phyloP scores from a whole-genome alignment of 64 coral and sea anemone genomes.

The Dendrophyllia cribrosa region DNA sequence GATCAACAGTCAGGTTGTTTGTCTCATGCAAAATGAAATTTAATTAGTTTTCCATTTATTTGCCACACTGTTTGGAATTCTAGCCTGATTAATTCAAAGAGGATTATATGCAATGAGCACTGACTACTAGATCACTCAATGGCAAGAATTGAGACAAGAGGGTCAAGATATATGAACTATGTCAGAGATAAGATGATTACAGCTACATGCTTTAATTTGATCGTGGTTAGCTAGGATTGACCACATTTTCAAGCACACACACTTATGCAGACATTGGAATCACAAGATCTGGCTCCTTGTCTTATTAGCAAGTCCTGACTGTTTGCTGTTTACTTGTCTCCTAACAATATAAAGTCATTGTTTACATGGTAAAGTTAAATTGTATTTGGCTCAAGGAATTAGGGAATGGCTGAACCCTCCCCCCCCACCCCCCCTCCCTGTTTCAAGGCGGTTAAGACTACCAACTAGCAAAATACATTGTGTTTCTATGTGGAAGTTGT shows the following conservation, averaged over 20 bases:
- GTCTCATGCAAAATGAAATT: background rate
- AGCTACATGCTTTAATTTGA: background rate
- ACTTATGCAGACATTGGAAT: background rate
- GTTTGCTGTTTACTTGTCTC: background rate
- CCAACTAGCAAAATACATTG: background rate
- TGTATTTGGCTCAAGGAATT: background rate
- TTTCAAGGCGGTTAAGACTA: background rate
- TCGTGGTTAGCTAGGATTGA: background rate
- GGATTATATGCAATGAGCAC: background rate
- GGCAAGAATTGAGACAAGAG: background rate
- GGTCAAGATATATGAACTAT: background rate
- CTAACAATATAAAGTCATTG: background rate
- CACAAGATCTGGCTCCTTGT: background rate
- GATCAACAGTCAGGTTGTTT: background rate
- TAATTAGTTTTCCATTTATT: slow-evolving; percentile 10
- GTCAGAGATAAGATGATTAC: background rate
- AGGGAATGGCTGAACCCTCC: background rate
- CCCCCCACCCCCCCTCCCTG: background rate
- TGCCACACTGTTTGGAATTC: slow-evolving; percentile 8
- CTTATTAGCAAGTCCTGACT: background rate
- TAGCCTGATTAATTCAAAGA: slow-evolving; percentile 7
- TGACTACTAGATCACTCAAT: background rate
- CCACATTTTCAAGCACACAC: background rate
- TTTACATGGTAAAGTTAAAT: slow-evolving; percentile 21
- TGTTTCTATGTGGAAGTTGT: background rate